phyloP scores from a whole-genome alignment of 2,113 vertebrate species.

The Pituophis catenifer region DNA sequence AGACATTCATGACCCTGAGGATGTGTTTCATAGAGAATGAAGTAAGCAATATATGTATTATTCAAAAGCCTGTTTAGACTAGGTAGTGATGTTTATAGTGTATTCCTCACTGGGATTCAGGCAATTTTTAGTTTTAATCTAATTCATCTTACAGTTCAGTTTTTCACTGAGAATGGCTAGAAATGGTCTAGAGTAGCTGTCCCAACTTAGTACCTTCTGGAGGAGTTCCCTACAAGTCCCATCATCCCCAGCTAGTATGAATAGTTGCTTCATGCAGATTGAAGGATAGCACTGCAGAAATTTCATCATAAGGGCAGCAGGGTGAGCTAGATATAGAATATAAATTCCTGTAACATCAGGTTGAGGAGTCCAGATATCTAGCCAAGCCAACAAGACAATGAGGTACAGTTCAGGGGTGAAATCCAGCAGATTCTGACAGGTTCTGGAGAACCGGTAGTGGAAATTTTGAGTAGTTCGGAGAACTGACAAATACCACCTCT shows the following conservation, averaged over 20 bases:
- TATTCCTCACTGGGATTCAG: neutral
- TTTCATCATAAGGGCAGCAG: neutral
- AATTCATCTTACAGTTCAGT: neutral
- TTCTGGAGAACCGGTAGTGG: no score
- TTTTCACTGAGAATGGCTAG: neutral
- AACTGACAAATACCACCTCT: no score
- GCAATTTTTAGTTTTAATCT: neutral
- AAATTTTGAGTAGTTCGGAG: no score
- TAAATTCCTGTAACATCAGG: neutral
- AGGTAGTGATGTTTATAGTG: neutral
- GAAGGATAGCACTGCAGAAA: neutral
- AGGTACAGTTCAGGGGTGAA: neutral
- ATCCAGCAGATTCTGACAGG: no score
- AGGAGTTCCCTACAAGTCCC: neutral
- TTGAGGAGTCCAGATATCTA: neutral
- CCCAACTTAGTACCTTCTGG: neutral
- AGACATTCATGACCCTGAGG: neutral
- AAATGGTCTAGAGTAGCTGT: neutral
- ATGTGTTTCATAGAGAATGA: neutral
- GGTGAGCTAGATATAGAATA: neutral
- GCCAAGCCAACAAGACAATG: neutral
- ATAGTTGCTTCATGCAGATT: neutral
- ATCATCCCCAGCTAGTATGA: neutral
- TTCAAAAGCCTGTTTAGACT: neutral
- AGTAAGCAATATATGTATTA: neutral